These are phyloP conservation scores for Diogma glabrata DNA, from an alignment of 2,888 invertebrate species.

Conservation along the genomic window DNA sequence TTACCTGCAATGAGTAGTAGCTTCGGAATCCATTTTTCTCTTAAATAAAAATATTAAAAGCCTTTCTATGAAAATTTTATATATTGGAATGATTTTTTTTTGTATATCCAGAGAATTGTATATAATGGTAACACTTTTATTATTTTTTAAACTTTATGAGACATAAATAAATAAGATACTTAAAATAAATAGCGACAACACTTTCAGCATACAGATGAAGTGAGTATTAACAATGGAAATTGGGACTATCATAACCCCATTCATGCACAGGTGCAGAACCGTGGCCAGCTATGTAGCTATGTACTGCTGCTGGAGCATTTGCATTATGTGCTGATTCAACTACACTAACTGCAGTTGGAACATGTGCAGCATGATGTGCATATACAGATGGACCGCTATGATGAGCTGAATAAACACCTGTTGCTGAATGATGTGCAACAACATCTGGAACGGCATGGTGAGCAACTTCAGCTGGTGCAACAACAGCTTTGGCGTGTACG, in stretches of 20 bases:
- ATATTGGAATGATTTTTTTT: no score
- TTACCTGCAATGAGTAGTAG: no score
- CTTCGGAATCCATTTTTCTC: no score
- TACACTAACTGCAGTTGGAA: conserved; percentile 11
- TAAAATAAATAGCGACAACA: no score
- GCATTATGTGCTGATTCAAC: background rate
- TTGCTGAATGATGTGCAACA: conserved; percentile 15
- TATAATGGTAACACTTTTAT: no score
- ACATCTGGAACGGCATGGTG: conserved; percentile 20
- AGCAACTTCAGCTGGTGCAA: conserved; percentile 22
- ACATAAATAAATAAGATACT: no score
- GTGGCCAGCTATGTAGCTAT: no score
- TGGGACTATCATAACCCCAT: conserved; percentile 29
- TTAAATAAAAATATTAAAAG: no score
- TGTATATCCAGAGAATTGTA: no score
- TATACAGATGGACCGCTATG: conserved; percentile 11
- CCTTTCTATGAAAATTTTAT: no score
- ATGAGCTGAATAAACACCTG: conserved; percentile 12
- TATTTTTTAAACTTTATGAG: no score
- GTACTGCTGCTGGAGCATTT: background rate
- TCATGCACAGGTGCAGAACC: conserved; percentile 22
- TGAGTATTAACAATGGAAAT: conserved; percentile 21
- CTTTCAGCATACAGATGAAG: no score
- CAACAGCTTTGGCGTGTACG: conserved; percentile 24
- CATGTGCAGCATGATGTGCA: conserved; percentile 11